Evolutionary conservation across 2,797 vertebrate genomes (phyloP).

Genomic region (Xiphorhynchus erythropygius): DNA sequence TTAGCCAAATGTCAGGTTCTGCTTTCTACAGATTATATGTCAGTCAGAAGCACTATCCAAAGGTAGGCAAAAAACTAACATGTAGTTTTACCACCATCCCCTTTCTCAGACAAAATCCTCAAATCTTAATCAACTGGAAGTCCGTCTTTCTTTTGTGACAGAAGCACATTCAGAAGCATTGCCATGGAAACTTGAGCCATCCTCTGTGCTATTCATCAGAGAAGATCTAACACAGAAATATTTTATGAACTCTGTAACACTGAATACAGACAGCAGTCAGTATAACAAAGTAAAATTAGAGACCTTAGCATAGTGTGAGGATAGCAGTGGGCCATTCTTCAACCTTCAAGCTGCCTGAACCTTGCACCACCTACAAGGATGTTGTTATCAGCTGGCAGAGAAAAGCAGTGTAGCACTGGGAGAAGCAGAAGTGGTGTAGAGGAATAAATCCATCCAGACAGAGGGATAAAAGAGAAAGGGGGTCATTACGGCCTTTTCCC

Average conservation of each 20-base stretch:
- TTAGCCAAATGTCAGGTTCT: conserved; percentile 7
- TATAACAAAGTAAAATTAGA: background rate
- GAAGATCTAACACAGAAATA: conserved; percentile 16
- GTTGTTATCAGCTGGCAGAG: background rate
- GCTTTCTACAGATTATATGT: background rate
- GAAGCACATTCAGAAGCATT: conserved; percentile 47
- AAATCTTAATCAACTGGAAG: background rate
- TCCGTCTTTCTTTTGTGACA: conserved; percentile 20
- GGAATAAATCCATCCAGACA: background rate
- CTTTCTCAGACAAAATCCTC: background rate
- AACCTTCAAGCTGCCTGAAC: background rate
- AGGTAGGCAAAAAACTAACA: background rate
- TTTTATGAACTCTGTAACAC: background rate
- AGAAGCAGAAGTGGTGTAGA: background rate
- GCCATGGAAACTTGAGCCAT: conserved; percentile 56
- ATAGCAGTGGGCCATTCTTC: background rate
- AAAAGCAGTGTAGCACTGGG: background rate
- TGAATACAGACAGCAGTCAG: background rate
- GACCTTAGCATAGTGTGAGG: background rate
- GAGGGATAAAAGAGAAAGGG: background rate
- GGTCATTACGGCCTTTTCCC: background rate
- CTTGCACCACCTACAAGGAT: rapidly evolving
- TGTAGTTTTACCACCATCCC: background rate
- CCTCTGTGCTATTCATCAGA: conserved; percentile 9
- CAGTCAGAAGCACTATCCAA: background rate